Base-by-base conservation (phyloP, 2,888 invertebrate genomes). In the Cantharis rufa region DNA sequence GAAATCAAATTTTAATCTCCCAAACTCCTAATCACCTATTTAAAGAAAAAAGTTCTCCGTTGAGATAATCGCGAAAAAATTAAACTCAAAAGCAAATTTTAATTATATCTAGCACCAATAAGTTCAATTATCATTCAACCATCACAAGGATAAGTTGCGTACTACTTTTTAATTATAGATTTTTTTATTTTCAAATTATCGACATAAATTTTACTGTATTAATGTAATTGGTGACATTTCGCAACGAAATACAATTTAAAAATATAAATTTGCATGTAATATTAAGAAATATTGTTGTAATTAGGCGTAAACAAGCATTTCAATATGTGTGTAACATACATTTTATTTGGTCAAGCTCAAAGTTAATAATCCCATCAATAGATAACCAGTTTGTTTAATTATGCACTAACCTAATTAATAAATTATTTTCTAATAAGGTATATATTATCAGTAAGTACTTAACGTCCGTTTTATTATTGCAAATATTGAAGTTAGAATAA, bases 271-370 rank as follows among this genome's bases (percentile, higher is more conserved):
- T 66, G 64, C 64, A 21, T 16, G 64, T 15, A 48, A n/a, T 48
- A 16, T 66, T 66, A 21, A 66, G 15, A 66, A 66, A 66, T 66
- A 21, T 21, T 66, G 16, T 10, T 64, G 21, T 64, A 64, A 64
- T 18, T 64, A 64, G 21, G 64, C 24, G n/a, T 21, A 66, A 21
- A 66, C 64, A 66, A 66, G 64, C 24, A 66, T 66, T 66, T 24
- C 18, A 24, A 66, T 66, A 21, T n/a, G 64, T 66, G n/a, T 48
- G 18, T 63, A 66, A 66, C 64, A 66, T 9, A 66, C 11, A 66
- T 66, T 64, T 66, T 66, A 66, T 66, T 66, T 66, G 64, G 64
- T 66, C 64, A 66, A 66, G 64, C 64, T 66, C 64, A 66, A 66
- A 66, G 64, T 66, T 66, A 66, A 66, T 66, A 66, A 66, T 66